Percentiles rank a stretch among this genome's conserved stretches.
Evolutionary conservation across 1,140 invertebrate species (phyloP).

Genomic region (Drosophila triauraria): DNA sequence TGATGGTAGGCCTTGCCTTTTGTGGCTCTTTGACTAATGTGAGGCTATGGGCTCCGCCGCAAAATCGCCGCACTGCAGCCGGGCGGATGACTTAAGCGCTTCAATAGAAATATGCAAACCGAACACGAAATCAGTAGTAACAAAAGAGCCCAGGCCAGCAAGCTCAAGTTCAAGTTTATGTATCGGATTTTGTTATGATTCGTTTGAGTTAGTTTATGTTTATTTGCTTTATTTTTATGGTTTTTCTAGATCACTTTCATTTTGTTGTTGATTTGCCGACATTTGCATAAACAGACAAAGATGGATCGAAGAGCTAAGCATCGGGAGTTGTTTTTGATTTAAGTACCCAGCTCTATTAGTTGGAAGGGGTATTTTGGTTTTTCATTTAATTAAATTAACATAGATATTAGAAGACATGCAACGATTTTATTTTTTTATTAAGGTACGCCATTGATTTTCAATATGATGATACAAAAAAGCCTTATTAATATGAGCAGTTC

Average conservation of each 20-base stretch:
- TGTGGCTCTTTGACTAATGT: constrained; percentile 46
- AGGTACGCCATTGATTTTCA: background rate
- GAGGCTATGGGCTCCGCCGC: constrained; percentile 17
- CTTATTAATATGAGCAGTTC: too few species aligned
- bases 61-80: constrained; percentile 38
- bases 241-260: constrained; percentile 64
- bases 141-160: constrained; percentile 43
- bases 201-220: constrained; percentile 16
- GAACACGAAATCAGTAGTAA: constrained; percentile 40
- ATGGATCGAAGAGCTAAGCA: constrained; percentile 22
- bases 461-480: background rate
- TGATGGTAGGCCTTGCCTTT: constrained; percentile 49
- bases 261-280: constrained; percentile 50
- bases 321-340: constrained; percentile 3
- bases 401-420: background rate
- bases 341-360: constrained; percentile 1
- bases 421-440: background rate
- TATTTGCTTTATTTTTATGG: constrained; percentile 32
- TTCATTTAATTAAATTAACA: constrained; percentile 1
- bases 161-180: constrained; percentile 61
- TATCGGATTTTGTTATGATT: constrained; percentile 29
- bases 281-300: constrained; percentile 30
- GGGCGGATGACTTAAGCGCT: constrained; percentile 41
- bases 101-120: constrained; percentile 49
- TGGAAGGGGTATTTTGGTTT: background rate